Evolutionary conservation across 2,888 invertebrate genomes (phyloP), one percentile per base, ranked within the genome.

Genomic region (Drosophila pseudotalamancana): DNA sequence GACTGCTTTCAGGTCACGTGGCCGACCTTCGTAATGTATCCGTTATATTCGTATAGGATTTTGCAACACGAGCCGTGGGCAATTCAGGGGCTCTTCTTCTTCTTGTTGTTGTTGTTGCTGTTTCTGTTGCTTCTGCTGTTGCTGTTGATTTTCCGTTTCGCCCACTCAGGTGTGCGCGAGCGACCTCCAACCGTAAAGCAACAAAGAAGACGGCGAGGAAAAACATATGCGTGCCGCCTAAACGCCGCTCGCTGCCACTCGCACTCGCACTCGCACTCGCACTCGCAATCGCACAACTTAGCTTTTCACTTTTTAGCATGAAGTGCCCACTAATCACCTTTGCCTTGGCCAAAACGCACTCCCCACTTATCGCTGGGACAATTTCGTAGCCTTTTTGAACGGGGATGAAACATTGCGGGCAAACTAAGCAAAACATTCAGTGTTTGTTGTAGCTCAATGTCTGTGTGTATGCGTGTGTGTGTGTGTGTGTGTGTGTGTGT

Each of bases 21-120:
- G 77, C 90, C 81, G 87, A 79, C 85, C 74, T 74, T 70, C 83
- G 90, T 90, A 91, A 91, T 91, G 91, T 91, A 91, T 91, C 91
- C 91, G 87, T 85, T 90, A 88, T 89, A 69, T 4, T 43, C 59
- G 45, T 60, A 66, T 31, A 29, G 72, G 29, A 57, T 65, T 72
- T 49, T 57, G 11, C 68, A 53, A 46, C 51, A 66, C 34, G 54
- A 43, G 54, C 70, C 67, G 56, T 51, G 55, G 50, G 68, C 69
- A 35, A 71, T 57, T 56, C 64, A 64, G 43, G 40, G 48, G 31
- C 42, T 39, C 61, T 73, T 64, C 49, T 79, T 82, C 74, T n/a
- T n/a, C n/a, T n/a, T n/a, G 61, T 56, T 60, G 59, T 40, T 53
- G 60, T 43, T 59, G 55, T 42, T 54, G 25, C 9, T 43, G 29